These are phyloP conservation scores for Leptopilina boulardi DNA, from an alignment of 1,140 invertebrate species.

Conservation along the genomic window DNA sequence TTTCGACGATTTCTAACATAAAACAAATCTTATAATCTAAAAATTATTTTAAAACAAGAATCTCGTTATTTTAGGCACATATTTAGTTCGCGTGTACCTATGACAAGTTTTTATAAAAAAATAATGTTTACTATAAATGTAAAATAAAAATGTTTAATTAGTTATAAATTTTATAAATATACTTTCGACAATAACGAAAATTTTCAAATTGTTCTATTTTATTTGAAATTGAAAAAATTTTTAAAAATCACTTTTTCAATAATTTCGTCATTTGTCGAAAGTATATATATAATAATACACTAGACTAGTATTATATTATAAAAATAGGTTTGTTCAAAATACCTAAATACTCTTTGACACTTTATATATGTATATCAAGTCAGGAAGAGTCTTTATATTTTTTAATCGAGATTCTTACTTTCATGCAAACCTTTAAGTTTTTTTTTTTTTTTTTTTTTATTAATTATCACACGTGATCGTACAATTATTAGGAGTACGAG, in stretches of 20 bases:
- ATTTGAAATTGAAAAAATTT: slow-evolving; percentile 54
- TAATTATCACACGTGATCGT: slow-evolving; percentile 42
- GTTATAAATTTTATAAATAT: slow-evolving; percentile 19
- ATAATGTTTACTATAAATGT: neutral
- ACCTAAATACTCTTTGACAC: slow-evolving; percentile 48
- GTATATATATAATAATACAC: slow-evolving; percentile 41
- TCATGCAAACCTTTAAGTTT: neutral
- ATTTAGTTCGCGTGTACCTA: slow-evolving; percentile 4
- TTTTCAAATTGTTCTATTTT: too few species aligned
- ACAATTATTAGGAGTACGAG: slow-evolving; percentile 33
- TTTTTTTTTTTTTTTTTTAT: slow-evolving; percentile 33
- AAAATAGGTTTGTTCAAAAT: slow-evolving; percentile 55
- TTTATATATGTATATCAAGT: slow-evolving; percentile 56
- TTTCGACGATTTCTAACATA: slow-evolving; percentile 35
- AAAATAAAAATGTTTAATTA: slow-evolving; percentile 2
- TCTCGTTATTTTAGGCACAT: slow-evolving; percentile 28
- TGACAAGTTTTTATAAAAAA: slow-evolving; percentile 19
- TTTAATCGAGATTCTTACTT: slow-evolving; percentile 36
- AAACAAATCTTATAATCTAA: slow-evolving; percentile 40
- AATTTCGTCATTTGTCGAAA: slow-evolving; percentile 40
- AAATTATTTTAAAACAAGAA: slow-evolving; percentile 37
- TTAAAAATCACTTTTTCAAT: slow-evolving; percentile 36
- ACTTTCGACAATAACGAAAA: neutral
- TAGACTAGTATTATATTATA: slow-evolving; percentile 67
- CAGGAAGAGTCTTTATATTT: slow-evolving; percentile 45